Evolutionary conservation across 2,888 invertebrate species (phyloP).

Genomic region (Macaria notata): DNA sequence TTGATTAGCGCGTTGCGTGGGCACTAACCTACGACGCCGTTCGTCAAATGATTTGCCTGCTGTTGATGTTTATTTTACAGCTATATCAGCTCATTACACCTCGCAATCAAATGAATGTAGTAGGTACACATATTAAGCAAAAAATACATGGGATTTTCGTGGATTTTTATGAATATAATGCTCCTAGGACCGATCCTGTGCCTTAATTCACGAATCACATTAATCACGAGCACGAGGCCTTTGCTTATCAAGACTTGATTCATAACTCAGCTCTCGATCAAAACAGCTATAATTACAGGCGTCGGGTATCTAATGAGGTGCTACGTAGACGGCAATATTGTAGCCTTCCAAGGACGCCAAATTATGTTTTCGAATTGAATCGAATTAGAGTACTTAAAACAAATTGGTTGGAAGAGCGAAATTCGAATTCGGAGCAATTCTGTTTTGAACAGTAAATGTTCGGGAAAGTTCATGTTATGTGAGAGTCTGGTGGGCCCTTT

Average conservation of each 20-base stretch:
- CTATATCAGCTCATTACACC: conserved; percentile 32
- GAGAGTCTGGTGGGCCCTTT: conserved; percentile 1
- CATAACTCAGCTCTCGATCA: conserved; percentile 15
- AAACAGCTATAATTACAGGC: conserved; percentile 13
- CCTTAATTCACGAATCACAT: conserved; percentile 11
- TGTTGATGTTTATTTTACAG: conserved; percentile 59
- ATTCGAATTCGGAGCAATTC: not conserved
- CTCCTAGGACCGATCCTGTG: conserved; percentile 4
- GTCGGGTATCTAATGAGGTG: conserved; percentile 12
- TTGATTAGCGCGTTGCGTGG: conserved; percentile 71
- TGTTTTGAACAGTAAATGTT: conserved; percentile 1
- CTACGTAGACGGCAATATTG: conserved; percentile 9
- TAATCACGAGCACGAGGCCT: conserved; percentile 10
- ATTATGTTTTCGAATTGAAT: conserved; percentile 2
- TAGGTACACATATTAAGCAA: too few species aligned
- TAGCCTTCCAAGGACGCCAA: conserved; percentile 6
- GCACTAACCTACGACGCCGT: conserved; percentile 54
- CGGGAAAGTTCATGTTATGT: not conserved
- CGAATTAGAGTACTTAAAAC: not conserved
- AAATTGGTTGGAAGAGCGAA: not conserved
- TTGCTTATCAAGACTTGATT: conserved; percentile 17
- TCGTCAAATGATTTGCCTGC: conserved; percentile 59
- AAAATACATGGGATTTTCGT: too few species aligned
- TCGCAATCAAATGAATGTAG: conserved; percentile 1
- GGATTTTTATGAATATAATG: too few species aligned